These are phyloP conservation scores for Ascaphus truei DNA, from an alignment of 2,113 vertebrate species.

Conservation along the genomic window DNA sequence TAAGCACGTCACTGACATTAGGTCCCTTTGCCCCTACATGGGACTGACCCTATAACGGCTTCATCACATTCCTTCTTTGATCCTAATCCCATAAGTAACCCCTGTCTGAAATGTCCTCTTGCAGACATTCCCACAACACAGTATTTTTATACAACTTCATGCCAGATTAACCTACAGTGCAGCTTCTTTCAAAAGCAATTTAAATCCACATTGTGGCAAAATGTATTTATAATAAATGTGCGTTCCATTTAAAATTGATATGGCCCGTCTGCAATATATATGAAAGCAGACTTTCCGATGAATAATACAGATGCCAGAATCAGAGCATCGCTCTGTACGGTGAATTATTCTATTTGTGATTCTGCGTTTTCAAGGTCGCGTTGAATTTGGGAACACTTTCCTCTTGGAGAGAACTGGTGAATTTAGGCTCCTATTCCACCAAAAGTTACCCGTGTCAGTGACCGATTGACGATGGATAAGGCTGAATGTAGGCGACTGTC, in stretches of 20 bases:
- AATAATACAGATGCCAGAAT: conserved; percentile 7
- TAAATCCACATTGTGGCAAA: conserved; percentile 20
- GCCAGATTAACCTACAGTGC: conserved; percentile 17
- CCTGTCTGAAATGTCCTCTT: background rate
- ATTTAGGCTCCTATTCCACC: too few relatives aligned
- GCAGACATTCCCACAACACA: background rate
- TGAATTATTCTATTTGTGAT: background rate
- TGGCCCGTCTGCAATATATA: conserved; percentile 21
- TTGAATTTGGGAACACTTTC: background rate
- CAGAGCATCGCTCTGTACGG: background rate
- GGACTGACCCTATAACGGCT: too few relatives aligned
- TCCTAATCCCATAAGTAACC: conserved; percentile 1
- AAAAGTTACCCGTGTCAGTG: too few relatives aligned
- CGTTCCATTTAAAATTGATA: conserved; percentile 26
- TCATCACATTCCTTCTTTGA: background rate
- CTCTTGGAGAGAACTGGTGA: background rate
- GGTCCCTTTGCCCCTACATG: too few relatives aligned
- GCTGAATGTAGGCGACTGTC: too few relatives aligned
- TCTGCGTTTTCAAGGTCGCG: background rate
- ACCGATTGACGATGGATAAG: too few relatives aligned
- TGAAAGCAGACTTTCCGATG: conserved; percentile 25
- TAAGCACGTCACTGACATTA: too few relatives aligned
- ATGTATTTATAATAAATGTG: conserved; percentile 30
- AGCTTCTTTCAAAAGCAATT: conserved; percentile 22
- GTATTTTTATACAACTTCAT: background rate